Evolutionary conservation across 2,797 vertebrate genomes (phyloP).

Genomic region (Mormyrops attenuatus): DNA sequence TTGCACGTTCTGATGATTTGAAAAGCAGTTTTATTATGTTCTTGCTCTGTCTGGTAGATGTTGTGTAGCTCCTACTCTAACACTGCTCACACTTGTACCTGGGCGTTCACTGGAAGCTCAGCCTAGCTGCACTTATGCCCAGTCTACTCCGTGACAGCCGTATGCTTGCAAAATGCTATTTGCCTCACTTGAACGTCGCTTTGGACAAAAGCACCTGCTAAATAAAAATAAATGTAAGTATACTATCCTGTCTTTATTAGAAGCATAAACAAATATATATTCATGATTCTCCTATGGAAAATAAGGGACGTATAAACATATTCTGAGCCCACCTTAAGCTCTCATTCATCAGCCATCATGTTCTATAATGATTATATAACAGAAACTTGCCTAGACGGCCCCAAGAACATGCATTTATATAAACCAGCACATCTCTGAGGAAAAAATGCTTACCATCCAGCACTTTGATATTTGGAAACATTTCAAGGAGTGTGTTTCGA

Average conservation of each 20-base stretch:
- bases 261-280: neutral
- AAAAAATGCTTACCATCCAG: slow-evolving; percentile 61
- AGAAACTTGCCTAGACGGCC: neutral
- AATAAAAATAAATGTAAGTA: neutral
- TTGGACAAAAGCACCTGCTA: neutral
- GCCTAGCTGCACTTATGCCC: neutral
- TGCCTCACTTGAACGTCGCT: neutral
- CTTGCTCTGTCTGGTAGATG: neutral
- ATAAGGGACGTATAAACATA: neutral
- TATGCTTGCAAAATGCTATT: neutral
- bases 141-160: neutral
- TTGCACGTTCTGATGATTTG: neutral
- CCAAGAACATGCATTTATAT: neutral
- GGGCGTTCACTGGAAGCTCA: neutral
- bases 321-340: neutral
- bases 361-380: neutral
- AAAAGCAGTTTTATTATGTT: neutral
- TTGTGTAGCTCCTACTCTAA: neutral
- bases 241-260: neutral
- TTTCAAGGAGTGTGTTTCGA: slow-evolving; percentile 59
- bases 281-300: neutral
- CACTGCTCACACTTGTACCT: neutral
- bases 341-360: neutral
- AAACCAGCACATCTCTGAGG: neutral
- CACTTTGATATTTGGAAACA: slow-evolving; percentile 68